These are phyloP conservation scores for Misgurnus mizolepis DNA, from an alignment of 2,113 vertebrate genomes.

Conservation along the genomic window DNA sequence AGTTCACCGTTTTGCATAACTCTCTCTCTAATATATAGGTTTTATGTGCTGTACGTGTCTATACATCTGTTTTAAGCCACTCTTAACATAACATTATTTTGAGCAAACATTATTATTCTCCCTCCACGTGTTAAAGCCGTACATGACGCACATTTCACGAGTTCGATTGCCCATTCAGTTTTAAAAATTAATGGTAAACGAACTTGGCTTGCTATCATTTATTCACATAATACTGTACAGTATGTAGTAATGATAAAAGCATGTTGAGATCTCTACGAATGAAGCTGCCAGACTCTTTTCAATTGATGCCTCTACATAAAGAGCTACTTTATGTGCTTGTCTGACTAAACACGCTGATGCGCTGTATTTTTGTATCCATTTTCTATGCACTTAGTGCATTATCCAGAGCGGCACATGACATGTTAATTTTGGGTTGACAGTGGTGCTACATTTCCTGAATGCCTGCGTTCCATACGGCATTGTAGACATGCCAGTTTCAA, in stretches of 20 bases:
- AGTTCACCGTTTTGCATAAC: no score
- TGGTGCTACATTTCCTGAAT: slow-evolving; percentile 21
- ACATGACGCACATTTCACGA: no score
- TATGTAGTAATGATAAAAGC: background rate
- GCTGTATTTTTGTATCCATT: slow-evolving; percentile 11
- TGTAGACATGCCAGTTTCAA: slow-evolving; percentile 34
- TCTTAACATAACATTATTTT: background rate
- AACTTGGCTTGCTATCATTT: background rate
- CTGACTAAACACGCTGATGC: background rate
- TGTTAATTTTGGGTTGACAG: slow-evolving; percentile 28
- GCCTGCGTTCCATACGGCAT: slow-evolving; percentile 2
- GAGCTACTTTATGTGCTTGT: background rate
- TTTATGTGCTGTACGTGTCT: no score
- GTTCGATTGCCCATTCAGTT: no score
- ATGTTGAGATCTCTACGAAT: background rate
- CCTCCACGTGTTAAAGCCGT: no score
- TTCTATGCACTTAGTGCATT: slow-evolving; percentile 17
- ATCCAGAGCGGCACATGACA: background rate
- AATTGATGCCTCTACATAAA: background rate
- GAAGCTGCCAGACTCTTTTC: background rate
- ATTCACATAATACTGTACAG: background rate
- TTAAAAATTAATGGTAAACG: no score
- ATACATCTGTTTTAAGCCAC: no score
- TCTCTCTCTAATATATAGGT: no score
- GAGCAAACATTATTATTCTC: no score